Base-by-base conservation (phyloP, 2,797 vertebrate species). In the Zalophus californianus region DNA sequence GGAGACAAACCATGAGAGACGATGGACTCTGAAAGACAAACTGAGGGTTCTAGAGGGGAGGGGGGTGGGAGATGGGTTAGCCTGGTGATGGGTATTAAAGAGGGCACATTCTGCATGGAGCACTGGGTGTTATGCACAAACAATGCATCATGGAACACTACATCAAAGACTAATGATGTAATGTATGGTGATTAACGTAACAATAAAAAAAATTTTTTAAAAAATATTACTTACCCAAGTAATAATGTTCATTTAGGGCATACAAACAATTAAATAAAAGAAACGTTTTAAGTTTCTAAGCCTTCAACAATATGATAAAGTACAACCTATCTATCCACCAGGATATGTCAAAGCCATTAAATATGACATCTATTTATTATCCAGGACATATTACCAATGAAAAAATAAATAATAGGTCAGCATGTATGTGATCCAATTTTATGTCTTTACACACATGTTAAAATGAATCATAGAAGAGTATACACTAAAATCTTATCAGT, bases 221-320 rank as follows among this genome's bases (percentile, higher is more conserved):
- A 38, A 38, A 66, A n/a, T 94, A 88, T 75, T 75, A 93, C 7
- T 79, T 50, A 88, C 2, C 29, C 50, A 96, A 93, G 84, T 50
- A 44, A 62, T n/a, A 14, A 38, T 32, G 58, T 10, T 77, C 21
- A 83, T 7, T 70, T 64, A 50, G 16, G 14, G 14, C 20, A 68
- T 1, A 13, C n/a, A 95, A 91, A 58, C 35, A 80, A 50, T 70
- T 66, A 73, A 68, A 15, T 58, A 72, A 95, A 54, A 84, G 21
- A 2, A 35, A n/a, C 10, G 68, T 92, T 41, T 35, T 44, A 32
- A 41, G 32, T 84, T 89, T 73, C 80, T 92, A 88, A 88, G 82
- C 32, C 25, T 92, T 54, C 56, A 58, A 88, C 18, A 56, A 70
- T 48, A 62, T 80, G 58, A 79, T 64, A 52, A 83, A 75, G 48